These are phyloP conservation scores for Oreochromis tanganicae DNA, from an alignment of 2,113 vertebrate species.

Conservation along the genomic window DNA sequence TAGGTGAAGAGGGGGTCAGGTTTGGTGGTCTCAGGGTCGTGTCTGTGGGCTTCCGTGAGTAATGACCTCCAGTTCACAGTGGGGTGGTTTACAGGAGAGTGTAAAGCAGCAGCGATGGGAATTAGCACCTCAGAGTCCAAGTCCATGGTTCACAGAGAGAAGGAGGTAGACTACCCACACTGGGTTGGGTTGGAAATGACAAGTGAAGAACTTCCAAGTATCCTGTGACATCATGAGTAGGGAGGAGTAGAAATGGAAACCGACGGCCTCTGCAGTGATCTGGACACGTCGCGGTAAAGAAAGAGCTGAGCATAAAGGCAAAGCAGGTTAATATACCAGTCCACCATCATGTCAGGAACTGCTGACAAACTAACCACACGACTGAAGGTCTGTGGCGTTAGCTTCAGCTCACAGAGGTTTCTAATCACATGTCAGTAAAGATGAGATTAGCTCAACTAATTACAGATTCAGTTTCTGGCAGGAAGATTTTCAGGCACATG, in stretches of 20 bases:
- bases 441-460: background rate
- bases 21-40: background rate
- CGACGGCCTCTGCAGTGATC: background rate
- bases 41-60: background rate
- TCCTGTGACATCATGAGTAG: background rate
- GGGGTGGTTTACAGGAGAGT: background rate
- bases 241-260: background rate
- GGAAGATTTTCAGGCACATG: background rate
- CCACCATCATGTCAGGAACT: background rate
- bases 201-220: background rate
- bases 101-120: background rate
- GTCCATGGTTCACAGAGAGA: background rate
- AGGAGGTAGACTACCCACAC: too few relatives aligned
- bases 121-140: background rate
- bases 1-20: background rate
- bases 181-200: background rate
- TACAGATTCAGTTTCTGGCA: background rate
- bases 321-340: background rate
- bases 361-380: background rate
- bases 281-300: background rate
- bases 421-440: background rate
- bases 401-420: background rate
- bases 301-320: background rate
- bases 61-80: background rate
- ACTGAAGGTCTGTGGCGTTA: accelerated